A percentile compares a stretch with the other conserved stretches of the same genome.
These are phyloP conservation scores for Halotydeus destructor DNA, from an alignment of 1,140 invertebrate genomes.

Conservation along the genomic window DNA sequence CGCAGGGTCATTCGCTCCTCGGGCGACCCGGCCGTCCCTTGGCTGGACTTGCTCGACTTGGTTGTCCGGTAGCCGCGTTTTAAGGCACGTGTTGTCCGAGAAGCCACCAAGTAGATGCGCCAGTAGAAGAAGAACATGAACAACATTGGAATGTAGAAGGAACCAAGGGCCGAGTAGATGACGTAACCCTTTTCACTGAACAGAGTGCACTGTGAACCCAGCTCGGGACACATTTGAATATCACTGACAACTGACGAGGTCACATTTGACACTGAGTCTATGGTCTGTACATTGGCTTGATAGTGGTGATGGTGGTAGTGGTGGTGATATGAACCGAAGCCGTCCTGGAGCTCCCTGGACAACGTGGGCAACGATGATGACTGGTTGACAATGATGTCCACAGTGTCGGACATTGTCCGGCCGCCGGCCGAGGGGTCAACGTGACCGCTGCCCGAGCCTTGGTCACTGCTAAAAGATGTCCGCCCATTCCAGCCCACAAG, in stretches of 20 bases:
- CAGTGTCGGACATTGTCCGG: constrained; percentile 1
- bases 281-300: neutral
- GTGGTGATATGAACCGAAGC: neutral
- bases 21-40: constrained; percentile 34
- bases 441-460: constrained; percentile 5
- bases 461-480: too few relatives aligned
- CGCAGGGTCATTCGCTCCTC: constrained; percentile 70
- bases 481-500: constrained; percentile 77
- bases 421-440: constrained; percentile 9
- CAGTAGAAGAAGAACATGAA: constrained; percentile 94
- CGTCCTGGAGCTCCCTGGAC: neutral
- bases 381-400: neutral
- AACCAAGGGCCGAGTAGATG: constrained; percentile 70
- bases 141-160: constrained; percentile 87
- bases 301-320: neutral
- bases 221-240: neutral
- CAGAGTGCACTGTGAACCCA: constrained; percentile 40
- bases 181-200: constrained; percentile 65
- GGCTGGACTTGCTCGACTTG: constrained; percentile 31
- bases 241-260: too few relatives aligned
- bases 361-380: neutral
- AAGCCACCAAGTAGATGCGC: constrained; percentile 76
- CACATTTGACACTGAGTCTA: too few relatives aligned
- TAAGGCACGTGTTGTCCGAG: constrained; percentile 66
- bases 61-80: constrained; percentile 64